These are phyloP conservation scores for Sphaeramia orbicularis DNA, from an alignment of 2,797 vertebrate genomes.

Conservation along the genomic window DNA sequence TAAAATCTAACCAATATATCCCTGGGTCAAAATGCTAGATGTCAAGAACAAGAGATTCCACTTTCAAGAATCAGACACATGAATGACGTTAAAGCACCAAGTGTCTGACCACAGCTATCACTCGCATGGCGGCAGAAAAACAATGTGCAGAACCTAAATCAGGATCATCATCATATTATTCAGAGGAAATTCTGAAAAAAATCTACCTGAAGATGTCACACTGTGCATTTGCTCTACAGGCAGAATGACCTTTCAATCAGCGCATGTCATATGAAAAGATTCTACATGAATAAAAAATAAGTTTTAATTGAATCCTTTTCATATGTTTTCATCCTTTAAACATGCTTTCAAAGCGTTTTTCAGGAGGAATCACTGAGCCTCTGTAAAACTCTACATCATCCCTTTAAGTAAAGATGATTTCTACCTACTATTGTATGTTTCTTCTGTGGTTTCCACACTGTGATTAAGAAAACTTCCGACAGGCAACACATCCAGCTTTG, in stretches of 20 bases:
- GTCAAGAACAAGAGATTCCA: too few relatives aligned
- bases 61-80: too few relatives aligned
- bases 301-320: conserved; percentile 7
- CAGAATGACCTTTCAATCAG: conserved; percentile 9
- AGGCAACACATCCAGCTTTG: conserved; percentile 16
- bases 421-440: not conserved
- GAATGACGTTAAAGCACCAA: too few relatives aligned
- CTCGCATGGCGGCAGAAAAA: too few relatives aligned
- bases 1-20: too few relatives aligned
- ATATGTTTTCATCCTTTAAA: conserved; percentile 7
- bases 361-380: not conserved
- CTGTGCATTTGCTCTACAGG: conserved; percentile 12
- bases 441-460: conserved; percentile 7
- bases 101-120: too few relatives aligned
- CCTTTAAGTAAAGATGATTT: conserved; percentile 19
- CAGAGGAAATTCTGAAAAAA: not conserved
- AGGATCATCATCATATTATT: not conserved
- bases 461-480: not conserved
- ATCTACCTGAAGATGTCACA: conserved; percentile 15
- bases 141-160: too few relatives aligned
- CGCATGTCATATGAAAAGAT: conserved; percentile 7
- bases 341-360: conserved; percentile 11
- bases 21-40: too few relatives aligned
- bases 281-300: conserved; percentile 4
- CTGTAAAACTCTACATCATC: conserved; percentile 1